A percentile compares a stretch with the other conserved stretches of the same genome.
These are phyloP conservation scores for Oscheius sp. DNA, from an alignment of 2,888 invertebrate genomes.

Conservation along the genomic window DNA sequence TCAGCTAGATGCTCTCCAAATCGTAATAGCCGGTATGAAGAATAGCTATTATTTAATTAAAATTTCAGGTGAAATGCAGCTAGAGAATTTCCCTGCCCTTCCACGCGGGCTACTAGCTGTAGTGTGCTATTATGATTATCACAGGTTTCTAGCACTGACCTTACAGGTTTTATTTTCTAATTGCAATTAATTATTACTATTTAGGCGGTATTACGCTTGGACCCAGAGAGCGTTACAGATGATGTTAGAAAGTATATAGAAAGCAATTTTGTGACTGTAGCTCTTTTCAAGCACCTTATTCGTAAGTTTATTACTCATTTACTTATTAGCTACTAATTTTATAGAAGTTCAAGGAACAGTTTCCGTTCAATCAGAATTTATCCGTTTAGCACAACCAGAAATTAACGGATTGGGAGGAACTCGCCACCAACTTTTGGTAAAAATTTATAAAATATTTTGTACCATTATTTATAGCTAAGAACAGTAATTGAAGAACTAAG, in stretches of 20 bases:
- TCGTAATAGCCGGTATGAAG: constrained; percentile 51
- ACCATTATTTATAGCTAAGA: constrained; percentile 33
- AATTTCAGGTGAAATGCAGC: constrained; percentile 51
- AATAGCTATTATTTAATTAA: neutral
- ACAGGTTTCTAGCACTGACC: constrained; percentile 33
- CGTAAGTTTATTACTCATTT: constrained; percentile 36
- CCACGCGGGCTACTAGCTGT: constrained; percentile 55
- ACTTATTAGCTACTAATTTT: constrained; percentile 8
- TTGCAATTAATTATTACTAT: neutral
- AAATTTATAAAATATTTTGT: neutral
- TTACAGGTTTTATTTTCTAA: constrained; percentile 13
- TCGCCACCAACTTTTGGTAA: constrained; percentile 52
- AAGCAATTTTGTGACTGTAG: constrained; percentile 31
- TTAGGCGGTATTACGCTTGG: constrained; percentile 4
- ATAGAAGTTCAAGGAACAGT: constrained; percentile 41
- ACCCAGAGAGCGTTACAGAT: constrained; percentile 5
- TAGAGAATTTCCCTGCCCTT: constrained; percentile 47
- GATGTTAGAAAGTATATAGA: constrained; percentile 33
- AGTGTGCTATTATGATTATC: constrained; percentile 61
- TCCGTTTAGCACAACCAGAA: constrained; percentile 40
- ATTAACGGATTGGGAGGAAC: constrained; percentile 57
- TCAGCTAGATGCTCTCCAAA: constrained; percentile 51
- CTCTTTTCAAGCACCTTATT: constrained; percentile 39
- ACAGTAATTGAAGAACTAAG: constrained; percentile 43
- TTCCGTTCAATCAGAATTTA: constrained; percentile 48